Conservation (phyloP, 2,797 vertebrate genomes). For the Coregonus sp. region DNA sequence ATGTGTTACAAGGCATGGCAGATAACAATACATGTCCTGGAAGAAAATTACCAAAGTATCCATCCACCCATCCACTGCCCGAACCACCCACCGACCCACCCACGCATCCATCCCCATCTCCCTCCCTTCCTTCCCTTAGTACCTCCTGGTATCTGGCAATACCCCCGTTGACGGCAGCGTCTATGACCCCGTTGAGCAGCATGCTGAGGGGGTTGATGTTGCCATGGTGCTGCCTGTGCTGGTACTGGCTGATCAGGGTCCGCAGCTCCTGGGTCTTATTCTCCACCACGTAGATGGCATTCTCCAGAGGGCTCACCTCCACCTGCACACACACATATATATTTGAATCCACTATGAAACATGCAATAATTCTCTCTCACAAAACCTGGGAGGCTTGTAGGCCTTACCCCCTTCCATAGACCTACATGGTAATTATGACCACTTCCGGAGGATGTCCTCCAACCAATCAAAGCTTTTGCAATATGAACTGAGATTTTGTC, state of each 20-base stretch:
- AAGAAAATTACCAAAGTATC: not conserved
- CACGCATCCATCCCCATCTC: not conserved
- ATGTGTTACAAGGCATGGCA: not conserved
- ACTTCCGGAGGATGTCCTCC: too few relatives aligned
- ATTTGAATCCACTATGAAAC: not conserved
- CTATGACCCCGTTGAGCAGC: conserved; percentile 98
- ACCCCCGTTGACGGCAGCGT: conserved; percentile 96
- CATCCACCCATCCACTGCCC: too few relatives aligned
- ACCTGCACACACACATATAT: conserved; percentile 72
- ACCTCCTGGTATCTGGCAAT: conserved; percentile 99
- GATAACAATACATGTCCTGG: not conserved
- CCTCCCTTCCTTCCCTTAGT: not conserved
- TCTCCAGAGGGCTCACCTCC: conserved; percentile 97
- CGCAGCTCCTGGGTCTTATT: conserved; percentile 98
- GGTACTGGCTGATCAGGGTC: conserved; percentile 96
- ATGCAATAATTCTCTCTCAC: too few relatives aligned
- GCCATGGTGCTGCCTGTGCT: conserved; percentile 94
- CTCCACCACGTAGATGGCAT: conserved; percentile 98
- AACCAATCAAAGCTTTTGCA: too few relatives aligned
- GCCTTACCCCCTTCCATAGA: too few relatives aligned
- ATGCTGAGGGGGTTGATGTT: conserved; percentile 99
- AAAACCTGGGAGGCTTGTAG: too few relatives aligned
- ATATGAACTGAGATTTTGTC: too few relatives aligned
- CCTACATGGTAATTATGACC: too few relatives aligned
- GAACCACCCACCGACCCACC: too few relatives aligned